Conservation (phyloP, 37 sponge, comb jelly and placozoan species). For the Theonella swinhoei region DNA sequence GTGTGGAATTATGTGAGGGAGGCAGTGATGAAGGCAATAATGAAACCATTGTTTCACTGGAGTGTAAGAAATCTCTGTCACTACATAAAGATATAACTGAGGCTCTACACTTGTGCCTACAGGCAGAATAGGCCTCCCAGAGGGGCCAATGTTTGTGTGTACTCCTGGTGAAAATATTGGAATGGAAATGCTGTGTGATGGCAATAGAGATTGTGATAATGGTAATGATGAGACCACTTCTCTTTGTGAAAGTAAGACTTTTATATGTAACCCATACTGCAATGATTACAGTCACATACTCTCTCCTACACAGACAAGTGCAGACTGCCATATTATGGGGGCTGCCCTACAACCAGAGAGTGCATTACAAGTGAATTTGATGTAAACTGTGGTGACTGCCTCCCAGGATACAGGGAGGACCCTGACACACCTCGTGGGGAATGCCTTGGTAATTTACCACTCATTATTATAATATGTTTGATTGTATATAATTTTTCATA, state of each 20-base stretch:
- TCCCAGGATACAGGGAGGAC: neutral
- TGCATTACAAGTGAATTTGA: neutral
- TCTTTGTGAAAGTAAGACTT: neutral
- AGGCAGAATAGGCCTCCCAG: no score
- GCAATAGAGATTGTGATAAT: neutral
- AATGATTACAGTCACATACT: no score
- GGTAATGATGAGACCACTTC: neutral
- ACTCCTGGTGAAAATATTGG: neutral
- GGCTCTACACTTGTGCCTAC: no score
- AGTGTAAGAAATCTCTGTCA: neutral
- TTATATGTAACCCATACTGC: no score
- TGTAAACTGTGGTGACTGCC: neutral
- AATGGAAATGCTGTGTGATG: neutral
- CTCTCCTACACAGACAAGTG: neutral
- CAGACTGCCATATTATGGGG: neutral
- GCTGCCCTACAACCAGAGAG: neutral
- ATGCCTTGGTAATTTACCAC: no score
- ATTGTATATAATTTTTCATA: no score
- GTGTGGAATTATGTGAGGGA: neutral
- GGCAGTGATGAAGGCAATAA: neutral
- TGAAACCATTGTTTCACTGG: neutral
- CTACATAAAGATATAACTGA: no score
- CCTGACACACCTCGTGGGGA: no score
- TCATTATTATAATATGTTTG: no score
- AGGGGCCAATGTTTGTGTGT: neutral